phyloP scores from a whole-genome alignment of 1,140 invertebrate genomes.

The Idris sp. region DNA sequence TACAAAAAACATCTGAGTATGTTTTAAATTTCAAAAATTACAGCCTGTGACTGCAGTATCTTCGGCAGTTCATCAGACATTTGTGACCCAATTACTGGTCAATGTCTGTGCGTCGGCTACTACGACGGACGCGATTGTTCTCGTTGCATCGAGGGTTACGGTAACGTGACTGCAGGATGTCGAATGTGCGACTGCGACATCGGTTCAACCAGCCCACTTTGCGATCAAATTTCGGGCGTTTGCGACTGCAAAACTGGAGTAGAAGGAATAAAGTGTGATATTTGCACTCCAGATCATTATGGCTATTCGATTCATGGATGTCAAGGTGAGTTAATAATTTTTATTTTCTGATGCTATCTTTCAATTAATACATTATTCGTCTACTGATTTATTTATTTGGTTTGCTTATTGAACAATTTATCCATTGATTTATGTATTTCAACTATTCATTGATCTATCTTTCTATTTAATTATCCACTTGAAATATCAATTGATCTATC shows the following conservation, averaged over 20 bases:
- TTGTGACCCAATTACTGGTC: conserved; percentile 87
- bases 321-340: conserved; percentile 80
- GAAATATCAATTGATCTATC: too few relatives aligned
- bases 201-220: conserved; percentile 88
- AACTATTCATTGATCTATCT: too few relatives aligned
- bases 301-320: conserved; percentile 87
- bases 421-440: too few relatives aligned
- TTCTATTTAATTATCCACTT: too few relatives aligned
- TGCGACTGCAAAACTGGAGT: conserved; percentile 85
- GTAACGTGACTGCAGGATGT: conserved; percentile 85
- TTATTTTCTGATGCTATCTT: too few relatives aligned
- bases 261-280: conserved; percentile 87
- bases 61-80: conserved; percentile 83
- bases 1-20: neutral
- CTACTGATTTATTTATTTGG: too few relatives aligned
- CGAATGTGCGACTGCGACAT: conserved; percentile 84
- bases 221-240: conserved; percentile 83
- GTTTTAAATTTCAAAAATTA: conserved; percentile 53
- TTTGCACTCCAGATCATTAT: conserved; percentile 86
- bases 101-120: conserved; percentile 84
- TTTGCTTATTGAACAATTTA: too few relatives aligned
- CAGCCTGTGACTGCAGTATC: conserved; percentile 88
- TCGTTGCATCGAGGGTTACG: conserved; percentile 78
- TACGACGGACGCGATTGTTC: conserved; percentile 74
- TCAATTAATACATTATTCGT: too few relatives aligned